Percentiles rank a stretch among this genome's conserved stretches.
phyloP scores from a whole-genome alignment of 2,797 vertebrate species.

The Nyctalus aviator region DNA sequence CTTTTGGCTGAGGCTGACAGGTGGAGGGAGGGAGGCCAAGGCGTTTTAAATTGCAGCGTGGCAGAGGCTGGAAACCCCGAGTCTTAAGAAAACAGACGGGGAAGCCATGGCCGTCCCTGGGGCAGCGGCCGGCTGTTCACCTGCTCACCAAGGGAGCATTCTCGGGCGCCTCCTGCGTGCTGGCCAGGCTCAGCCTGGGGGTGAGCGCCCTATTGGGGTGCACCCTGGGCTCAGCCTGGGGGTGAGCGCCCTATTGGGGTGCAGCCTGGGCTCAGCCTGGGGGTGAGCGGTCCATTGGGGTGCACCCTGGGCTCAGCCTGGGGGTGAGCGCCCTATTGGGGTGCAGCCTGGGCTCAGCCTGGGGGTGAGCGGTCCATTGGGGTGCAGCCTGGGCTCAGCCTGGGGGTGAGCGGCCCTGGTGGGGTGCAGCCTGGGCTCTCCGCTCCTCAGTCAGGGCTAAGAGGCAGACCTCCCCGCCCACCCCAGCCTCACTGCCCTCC shows the following conservation, averaged over 20 bases:
- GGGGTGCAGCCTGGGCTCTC: background rate
- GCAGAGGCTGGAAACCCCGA: conserved; percentile 66
- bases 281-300: no score
- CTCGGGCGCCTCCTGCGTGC: background rate
- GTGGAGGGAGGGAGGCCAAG: conserved; percentile 55
- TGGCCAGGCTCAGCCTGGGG: background rate
- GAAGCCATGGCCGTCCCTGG: background rate
- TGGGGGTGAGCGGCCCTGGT: no score
- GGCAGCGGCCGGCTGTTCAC: background rate
- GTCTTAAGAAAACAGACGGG: conserved; percentile 51
- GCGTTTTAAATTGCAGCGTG: conserved; percentile 70
- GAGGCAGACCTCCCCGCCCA: background rate
- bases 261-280: background rate
- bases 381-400: no score
- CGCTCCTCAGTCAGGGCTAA: background rate
- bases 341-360: background rate
- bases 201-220: background rate
- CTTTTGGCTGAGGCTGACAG: conserved; percentile 78
- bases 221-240: background rate
- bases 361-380: no score
- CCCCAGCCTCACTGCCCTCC: background rate
- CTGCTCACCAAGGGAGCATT: background rate
- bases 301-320: background rate
- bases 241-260: no score
- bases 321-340: no score